A percentile compares a stretch with the other conserved stretches of the same genome.
Conservation (phyloP, 1,140 invertebrate genomes). For the Linepithema humile region DNA sequence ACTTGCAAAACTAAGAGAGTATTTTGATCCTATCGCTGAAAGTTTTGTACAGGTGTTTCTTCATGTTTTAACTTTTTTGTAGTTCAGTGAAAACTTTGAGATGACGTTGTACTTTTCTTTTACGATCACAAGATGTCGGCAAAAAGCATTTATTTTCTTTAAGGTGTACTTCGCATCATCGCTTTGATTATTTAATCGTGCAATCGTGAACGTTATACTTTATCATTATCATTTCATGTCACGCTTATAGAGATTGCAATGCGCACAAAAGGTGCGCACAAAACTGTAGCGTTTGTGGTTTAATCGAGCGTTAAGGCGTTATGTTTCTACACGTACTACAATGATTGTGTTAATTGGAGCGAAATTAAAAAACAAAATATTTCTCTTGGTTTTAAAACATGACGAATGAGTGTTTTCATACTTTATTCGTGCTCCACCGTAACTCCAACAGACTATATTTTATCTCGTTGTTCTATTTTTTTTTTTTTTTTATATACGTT, state of each 20-base stretch:
- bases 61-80: conserved; percentile 40
- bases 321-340: neutral
- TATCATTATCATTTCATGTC: neutral
- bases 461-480: conserved; percentile 33
- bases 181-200: conserved; percentile 18
- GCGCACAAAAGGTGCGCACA: too few relatives aligned
- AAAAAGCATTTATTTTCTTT: neutral
- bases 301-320: neutral
- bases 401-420: conserved; percentile 25
- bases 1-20: conserved; percentile 15
- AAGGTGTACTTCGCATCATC: neutral
- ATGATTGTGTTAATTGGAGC: neutral
- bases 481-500: neutral
- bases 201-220: neutral
- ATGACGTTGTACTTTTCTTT: conserved; percentile 25
- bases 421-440: conserved; percentile 10
- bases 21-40: conserved; percentile 22
- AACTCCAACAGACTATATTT: conserved; percentile 36
- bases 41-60: conserved; percentile 37
- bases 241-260: too few relatives aligned
- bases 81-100: conserved; percentile 14
- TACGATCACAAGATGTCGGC: neutral
- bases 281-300: neutral
- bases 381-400: conserved; percentile 18
- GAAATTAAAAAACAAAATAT: conserved; percentile 16